Percentiles rank a stretch among this genome's conserved stretches.
phyloP scores from a whole-genome alignment of 2,797 vertebrate species.

The Synaphobranchus kaupii region DNA sequence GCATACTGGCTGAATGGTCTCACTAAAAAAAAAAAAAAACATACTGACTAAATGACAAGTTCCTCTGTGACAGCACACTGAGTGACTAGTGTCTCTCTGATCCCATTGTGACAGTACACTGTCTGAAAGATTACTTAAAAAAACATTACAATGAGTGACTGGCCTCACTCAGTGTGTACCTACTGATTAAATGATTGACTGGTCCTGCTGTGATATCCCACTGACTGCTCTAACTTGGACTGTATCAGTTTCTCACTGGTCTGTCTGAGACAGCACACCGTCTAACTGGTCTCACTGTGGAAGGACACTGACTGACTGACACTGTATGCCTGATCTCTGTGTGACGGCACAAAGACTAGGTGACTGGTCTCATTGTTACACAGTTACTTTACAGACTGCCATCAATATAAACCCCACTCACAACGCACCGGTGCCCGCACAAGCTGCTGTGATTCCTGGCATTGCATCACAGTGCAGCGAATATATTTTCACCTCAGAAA shows the following conservation, averaged over 20 bases:
- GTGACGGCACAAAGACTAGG: neutral
- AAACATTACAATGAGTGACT: neutral
- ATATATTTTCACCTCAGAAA: neutral
- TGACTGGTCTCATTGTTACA: neutral
- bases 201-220: neutral
- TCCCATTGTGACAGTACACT: neutral
- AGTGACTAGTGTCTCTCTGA: neutral
- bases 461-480: neutral
- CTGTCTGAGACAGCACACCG: neutral
- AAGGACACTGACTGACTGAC: neutral
- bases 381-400: neutral
- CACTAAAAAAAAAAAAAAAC: neutral
- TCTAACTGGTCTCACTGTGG: neutral
- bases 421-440: neutral
- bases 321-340: neutral
- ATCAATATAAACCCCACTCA: neutral
- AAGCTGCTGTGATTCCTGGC: neutral
- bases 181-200: neutral
- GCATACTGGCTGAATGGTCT: neutral
- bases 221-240: neutral
- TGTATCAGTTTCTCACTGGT: neutral
- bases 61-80: neutral
- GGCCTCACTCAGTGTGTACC: neutral
- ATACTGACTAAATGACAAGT: neutral
- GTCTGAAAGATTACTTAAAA: neutral